Evolutionary conservation across 2,113 vertebrate genomes (phyloP), one percentile per base, ranked within the genome.

Genomic region (Spea bombifrons): DNA sequence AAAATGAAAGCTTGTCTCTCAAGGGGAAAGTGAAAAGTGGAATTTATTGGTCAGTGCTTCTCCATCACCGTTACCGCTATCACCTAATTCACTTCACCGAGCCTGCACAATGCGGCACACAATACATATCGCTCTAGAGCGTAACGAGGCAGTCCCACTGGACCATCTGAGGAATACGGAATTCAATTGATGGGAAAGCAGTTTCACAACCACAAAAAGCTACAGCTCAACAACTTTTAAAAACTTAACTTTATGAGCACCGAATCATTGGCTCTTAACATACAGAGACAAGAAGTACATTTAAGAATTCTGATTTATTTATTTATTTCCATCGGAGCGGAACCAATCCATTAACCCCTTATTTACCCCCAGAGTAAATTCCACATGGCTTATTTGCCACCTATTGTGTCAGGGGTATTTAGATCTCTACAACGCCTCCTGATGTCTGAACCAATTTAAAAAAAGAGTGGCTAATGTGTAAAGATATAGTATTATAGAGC

Each of bases 1-100:
- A 49, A 64, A 45, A 45, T 50, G 53, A 45, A 64, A 64, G 10
- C 17, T 53, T 47, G 43, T 69, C 66, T 4, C 53, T 6, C 0
- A 15, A 50, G 52, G 43, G 47, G 53, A 47, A 8, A 45, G 15
- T 12, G 30, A 50, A 9, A 16, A 5, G 50, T 6, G 13, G 52
- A 13, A 16, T 2, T 7, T 59, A 57, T 17, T 17, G 44, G 65
- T 57, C 52, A 7, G 4, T 15, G 12, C 65, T 45, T 43, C 49
- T 16, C 5, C 43, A 68, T 43, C n/a, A 9, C 9, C 44, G 17
- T 47, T 4, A 3, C 66, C 4, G 12, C 9, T 5, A 17, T 8
- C 52, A 6, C 30, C 30, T 30, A 30, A 30, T 78, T 55, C 30
- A 47, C 55, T 78, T 65, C 72, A 65, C 68, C 57, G 44, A 43